Conservation (phyloP, 2,797 vertebrate genomes). For the Pantherophis vulpinus region DNA sequence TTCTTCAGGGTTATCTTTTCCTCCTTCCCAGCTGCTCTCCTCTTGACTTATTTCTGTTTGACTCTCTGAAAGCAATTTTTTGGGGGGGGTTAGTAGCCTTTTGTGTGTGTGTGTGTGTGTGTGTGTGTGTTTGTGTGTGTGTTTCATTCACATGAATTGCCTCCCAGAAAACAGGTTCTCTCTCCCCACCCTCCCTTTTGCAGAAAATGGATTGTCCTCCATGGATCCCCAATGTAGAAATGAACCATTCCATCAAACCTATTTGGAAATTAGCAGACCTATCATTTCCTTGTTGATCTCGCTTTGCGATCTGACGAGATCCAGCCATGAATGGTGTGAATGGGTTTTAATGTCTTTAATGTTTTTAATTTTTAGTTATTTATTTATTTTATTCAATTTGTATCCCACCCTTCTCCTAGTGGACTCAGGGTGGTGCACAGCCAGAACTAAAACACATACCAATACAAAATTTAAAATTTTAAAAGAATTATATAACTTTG, state of each 20-base stretch:
- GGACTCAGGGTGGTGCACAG: too few species aligned
- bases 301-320: too few species aligned
- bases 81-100: not conserved
- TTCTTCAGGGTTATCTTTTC: not conserved
- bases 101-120: not conserved
- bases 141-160: rapidly evolving
- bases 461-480: too few species aligned
- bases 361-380: too few species aligned
- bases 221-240: not conserved
- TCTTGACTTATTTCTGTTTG: rapidly evolving
- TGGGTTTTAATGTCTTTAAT: too few species aligned
- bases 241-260: not conserved
- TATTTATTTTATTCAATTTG: too few species aligned
- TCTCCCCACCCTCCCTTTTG: not conserved
- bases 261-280: not conserved
- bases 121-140: too few species aligned
- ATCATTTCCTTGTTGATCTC: not conserved
- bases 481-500: too few species aligned
- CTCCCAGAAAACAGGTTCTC: not conserved
- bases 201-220: not conserved
- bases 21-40: constrained; percentile 24
- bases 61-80: not conserved
- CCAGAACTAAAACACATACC: too few species aligned
- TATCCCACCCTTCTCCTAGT: too few species aligned
- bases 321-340: too few species aligned